Conservation (phyloP, 2,888 invertebrate species). For the Pachymerium ferrugineum region DNA sequence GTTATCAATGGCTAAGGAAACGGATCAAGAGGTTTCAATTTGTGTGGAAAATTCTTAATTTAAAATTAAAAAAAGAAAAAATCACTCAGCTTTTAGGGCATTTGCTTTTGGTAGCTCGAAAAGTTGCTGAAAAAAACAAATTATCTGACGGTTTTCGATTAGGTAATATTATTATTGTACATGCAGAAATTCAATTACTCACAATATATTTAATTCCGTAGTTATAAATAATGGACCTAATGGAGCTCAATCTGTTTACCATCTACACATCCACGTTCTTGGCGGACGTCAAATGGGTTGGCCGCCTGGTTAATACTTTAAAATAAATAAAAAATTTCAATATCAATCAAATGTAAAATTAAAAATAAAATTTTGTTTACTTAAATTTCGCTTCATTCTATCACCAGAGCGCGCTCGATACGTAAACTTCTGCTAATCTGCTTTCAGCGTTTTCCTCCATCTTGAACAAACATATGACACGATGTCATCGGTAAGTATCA, state of each 20-base stretch:
- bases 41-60: not conserved
- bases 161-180: conserved; percentile 5
- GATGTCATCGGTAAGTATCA: too few relatives aligned
- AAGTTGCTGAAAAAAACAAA: conserved; percentile 45
- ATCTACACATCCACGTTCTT: conserved; percentile 54
- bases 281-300: conserved; percentile 53
- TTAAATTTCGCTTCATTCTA: too few relatives aligned
- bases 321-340: too few relatives aligned
- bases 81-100: conserved; percentile 47
- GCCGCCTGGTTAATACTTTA: conserved; percentile 52
- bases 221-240: conserved; percentile 52
- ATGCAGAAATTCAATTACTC: not conserved
- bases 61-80: not conserved
- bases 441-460: too few relatives aligned
- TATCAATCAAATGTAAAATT: too few relatives aligned
- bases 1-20: conserved; percentile 38
- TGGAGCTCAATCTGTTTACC: conserved; percentile 53
- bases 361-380: too few relatives aligned
- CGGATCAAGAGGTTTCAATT: conserved; percentile 36
- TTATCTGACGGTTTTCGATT: conserved; percentile 76
- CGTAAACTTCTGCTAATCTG: too few relatives aligned
- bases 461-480: too few relatives aligned
- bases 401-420: too few relatives aligned
- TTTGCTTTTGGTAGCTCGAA: conserved; percentile 47
- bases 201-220: conserved; percentile 22